Base-by-base conservation (phyloP, 2,888 invertebrate genomes). In the Molanna angustata region DNA sequence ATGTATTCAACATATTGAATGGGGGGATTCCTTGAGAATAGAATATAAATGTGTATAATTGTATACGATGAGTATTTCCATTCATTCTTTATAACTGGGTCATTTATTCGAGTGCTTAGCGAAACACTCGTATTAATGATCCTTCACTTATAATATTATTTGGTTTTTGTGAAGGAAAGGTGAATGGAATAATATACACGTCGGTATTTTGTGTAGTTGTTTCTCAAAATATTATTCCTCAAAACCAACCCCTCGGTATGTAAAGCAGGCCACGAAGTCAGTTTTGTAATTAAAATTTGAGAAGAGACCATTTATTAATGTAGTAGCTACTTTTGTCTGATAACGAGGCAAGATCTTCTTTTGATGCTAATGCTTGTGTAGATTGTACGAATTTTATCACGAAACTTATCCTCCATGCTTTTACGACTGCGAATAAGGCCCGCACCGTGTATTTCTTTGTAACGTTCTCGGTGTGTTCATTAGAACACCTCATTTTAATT, bases 231-330 rank as follows among this genome's bases (percentile, higher is more conserved):
- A 42, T 47, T n/a, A n/a, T n/a, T 41, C 46, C 46, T 18, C 27
- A 14, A 46, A 37, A 31, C 43, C 31, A 18, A 22, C 46, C 50
- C 49, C 57, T 43, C 32, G 49, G 44, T 49, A 57, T 57, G 57
- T 44, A 54, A 57, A 57, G 49, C 52, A 46, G 52, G n/a, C 40
- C 43, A 20, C 20, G 42, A 33, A 49, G 49, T 18, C 33, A 19
- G 20, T 45, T 39, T 43, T 37, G 50, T 57, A 57, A 57, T 57
- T 57, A 57, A 54, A 54, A 57, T 54, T 46, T 54, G 57, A 54
- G 49, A 51, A 50, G n/a, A n/a, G 20, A 16, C 44, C 53, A 49
- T 53, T 53, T 39, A 52, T 52, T 52, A 52, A 37, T 49, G 32
- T 42, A n/a, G n/a, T n/a, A n/a, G n/a, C n/a, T n/a, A 42, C 41